These are phyloP conservation scores for Lepisosteus osseus DNA, from an alignment of 2,113 vertebrate species.

Conservation along the genomic window DNA sequence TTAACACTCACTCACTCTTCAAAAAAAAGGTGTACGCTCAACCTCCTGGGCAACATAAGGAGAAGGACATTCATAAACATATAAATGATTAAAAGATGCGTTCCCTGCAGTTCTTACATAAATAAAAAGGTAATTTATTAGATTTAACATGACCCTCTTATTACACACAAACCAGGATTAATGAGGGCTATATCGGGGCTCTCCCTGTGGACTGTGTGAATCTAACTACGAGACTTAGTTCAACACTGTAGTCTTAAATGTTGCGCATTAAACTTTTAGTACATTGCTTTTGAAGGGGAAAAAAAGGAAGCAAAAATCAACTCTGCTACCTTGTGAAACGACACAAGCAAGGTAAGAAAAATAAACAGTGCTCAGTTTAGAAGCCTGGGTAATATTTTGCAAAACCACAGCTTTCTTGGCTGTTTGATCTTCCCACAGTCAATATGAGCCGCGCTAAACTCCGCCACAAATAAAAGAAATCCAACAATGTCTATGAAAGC, in stretches of 20 bases:
- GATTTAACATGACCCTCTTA: slow-evolving; percentile 68
- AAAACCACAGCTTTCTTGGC: slow-evolving; percentile 48
- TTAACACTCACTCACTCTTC: background rate
- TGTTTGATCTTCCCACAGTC: slow-evolving; percentile 52
- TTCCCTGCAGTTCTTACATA: slow-evolving; percentile 54
- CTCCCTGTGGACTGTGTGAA: slow-evolving; percentile 47
- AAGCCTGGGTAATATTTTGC: slow-evolving; percentile 25
- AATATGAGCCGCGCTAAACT: slow-evolving; percentile 44
- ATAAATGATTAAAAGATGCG: slow-evolving; percentile 56
- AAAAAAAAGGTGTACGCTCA: background rate
- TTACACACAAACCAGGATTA: slow-evolving; percentile 72
- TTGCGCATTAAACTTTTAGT: background rate
- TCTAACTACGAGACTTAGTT: no score
- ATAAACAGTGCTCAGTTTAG: slow-evolving; percentile 1
- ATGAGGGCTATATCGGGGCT: slow-evolving; percentile 61
- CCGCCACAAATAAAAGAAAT: slow-evolving; percentile 44
- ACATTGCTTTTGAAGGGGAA: background rate
- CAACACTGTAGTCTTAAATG: background rate
- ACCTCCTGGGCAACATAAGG: background rate
- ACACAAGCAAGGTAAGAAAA: slow-evolving; percentile 3
- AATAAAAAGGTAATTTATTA: slow-evolving; percentile 72
- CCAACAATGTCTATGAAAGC: slow-evolving; percentile 49
- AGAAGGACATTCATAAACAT: slow-evolving; percentile 59
- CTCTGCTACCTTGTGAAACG: background rate
- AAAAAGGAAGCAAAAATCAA: background rate